phyloP scores from a whole-genome alignment of 2,888 invertebrate genomes.

The Drosophila vallismaia region DNA sequence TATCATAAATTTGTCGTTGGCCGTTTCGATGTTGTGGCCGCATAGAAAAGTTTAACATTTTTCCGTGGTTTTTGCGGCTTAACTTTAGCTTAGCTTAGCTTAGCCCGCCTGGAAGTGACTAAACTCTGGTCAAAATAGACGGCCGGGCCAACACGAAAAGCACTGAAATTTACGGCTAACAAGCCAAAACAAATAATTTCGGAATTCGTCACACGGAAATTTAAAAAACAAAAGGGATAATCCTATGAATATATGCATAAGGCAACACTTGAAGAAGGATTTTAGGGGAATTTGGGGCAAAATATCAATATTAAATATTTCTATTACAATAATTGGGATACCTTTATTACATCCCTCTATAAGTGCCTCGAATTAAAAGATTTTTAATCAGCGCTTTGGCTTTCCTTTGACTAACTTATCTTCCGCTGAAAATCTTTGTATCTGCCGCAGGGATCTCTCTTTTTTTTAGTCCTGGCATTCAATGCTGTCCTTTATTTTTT shows the following conservation, averaged over 20 bases:
- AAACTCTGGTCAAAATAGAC: conserved; percentile 68
- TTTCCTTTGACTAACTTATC: conserved; percentile 32
- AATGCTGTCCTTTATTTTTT: conserved; percentile 40
- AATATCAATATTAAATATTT: no score
- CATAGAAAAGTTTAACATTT: conserved; percentile 46
- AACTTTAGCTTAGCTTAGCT: conserved; percentile 19
- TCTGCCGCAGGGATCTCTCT: conserved; percentile 36
- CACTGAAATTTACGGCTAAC: conserved; percentile 65
- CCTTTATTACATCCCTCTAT: neutral
- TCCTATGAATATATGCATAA: neutral
- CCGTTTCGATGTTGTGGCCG: conserved; percentile 60
- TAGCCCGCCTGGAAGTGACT: conserved; percentile 13
- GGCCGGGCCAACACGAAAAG: conserved; percentile 64
- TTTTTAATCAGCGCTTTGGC: conserved; percentile 7
- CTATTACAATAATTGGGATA: neutral
- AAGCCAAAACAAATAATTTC: conserved; percentile 75
- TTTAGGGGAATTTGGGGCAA: neutral
- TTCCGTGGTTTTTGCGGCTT: conserved; percentile 21
- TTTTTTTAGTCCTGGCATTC: conserved; percentile 16
- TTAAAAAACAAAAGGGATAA: neutral
- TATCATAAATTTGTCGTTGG: conserved; percentile 80
- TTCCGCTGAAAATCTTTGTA: conserved; percentile 37
- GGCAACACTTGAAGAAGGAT: neutral
- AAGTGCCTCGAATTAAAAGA: conserved; percentile 3
- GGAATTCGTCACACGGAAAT: conserved; percentile 74